phyloP scores from a whole-genome alignment of 2,888 invertebrate genomes.

The Dinocampus coccinellae region DNA sequence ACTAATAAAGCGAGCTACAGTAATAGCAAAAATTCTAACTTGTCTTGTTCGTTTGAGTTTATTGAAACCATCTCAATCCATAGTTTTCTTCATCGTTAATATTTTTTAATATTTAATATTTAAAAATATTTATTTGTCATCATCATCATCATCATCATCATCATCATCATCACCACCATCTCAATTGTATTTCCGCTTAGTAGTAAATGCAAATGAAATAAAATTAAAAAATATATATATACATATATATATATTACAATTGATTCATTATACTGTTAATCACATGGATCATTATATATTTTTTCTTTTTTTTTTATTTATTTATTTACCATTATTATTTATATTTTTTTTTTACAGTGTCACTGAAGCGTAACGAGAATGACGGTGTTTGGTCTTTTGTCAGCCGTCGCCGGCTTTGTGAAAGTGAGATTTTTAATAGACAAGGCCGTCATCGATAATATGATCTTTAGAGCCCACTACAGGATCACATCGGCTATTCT shows the following conservation, averaged over 20 bases:
- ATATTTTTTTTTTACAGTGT: slow-evolving; percentile 45
- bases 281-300: slow-evolving; percentile 20
- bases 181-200: not conserved
- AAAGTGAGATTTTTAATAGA: slow-evolving; percentile 91
- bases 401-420: slow-evolving; percentile 90
- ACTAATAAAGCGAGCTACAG: slow-evolving; percentile 57
- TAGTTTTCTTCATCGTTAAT: not conserved
- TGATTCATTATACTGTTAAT: slow-evolving; percentile 4
- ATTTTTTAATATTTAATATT: not conserved
- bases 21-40: slow-evolving; percentile 48
- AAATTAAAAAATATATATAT: slow-evolving; percentile 8
- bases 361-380: slow-evolving; percentile 69
- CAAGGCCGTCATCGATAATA: slow-evolving; percentile 90
- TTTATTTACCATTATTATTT: too few species aligned
- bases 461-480: slow-evolving; percentile 91
- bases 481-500: slow-evolving; percentile 88
- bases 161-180: not conserved
- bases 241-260: not conserved
- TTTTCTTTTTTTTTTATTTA: slow-evolving; percentile 39
- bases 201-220: not conserved
- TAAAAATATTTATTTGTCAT: not conserved
- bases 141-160: not conserved
- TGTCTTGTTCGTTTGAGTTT: too few species aligned
- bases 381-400: slow-evolving; percentile 87
- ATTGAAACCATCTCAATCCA: not conserved